Evolutionary conservation across 2,797 vertebrate genomes (phyloP).

Genomic region (Galagoides demidoff): DNA sequence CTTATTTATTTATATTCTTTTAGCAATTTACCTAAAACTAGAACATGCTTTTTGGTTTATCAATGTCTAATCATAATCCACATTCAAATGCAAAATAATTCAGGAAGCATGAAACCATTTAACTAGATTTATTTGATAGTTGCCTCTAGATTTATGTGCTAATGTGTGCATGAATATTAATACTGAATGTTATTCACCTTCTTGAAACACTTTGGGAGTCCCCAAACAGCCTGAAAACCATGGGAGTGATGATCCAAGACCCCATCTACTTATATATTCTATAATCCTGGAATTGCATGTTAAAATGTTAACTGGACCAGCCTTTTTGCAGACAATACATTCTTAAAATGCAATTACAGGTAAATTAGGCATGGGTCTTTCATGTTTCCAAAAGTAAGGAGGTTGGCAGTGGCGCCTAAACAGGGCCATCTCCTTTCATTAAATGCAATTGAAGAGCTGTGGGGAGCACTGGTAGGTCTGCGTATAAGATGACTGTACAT

Average conservation of each 20-base stretch:
- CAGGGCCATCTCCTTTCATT: neutral
- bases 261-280: neutral
- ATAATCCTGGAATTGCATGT: neutral
- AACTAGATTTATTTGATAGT: neutral
- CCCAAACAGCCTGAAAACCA: neutral
- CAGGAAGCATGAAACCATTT: neutral
- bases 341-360: slow-evolving; percentile 35
- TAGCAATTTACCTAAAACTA: neutral
- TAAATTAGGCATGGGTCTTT: slow-evolving; percentile 35
- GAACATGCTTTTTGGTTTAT: neutral
- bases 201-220: neutral
- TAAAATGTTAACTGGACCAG: neutral
- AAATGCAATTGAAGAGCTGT: neutral
- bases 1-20: neutral
- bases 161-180: neutral
- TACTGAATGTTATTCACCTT: neutral
- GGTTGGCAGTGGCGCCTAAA: neutral
- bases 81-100: neutral
- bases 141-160: neutral
- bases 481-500: neutral
- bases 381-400: neutral
- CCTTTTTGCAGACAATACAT: neutral
- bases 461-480: neutral
- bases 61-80: neutral
- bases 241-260: neutral